These are phyloP conservation scores for Serripes groenlandicus DNA, from an alignment of 2,888 invertebrate genomes.

Conservation along the genomic window DNA sequence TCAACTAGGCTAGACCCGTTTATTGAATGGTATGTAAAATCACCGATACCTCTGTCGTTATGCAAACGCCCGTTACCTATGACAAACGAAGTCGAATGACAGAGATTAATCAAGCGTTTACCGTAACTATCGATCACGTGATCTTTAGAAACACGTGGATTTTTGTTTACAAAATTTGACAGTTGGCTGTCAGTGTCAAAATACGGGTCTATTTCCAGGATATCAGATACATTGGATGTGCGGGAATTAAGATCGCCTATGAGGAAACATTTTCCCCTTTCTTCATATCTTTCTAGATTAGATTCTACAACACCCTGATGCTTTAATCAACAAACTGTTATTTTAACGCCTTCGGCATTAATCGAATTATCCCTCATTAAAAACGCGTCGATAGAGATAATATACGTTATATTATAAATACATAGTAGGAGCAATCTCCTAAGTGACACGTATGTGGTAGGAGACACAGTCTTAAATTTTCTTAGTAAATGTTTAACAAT, in stretches of 20 bases:
- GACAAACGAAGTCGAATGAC: constrained; percentile 19
- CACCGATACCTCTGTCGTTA: neutral
- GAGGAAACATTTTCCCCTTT: neutral
- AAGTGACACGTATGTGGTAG: too few species aligned
- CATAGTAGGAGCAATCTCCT: too few species aligned
- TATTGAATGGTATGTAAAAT: neutral
- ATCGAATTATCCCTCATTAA: too few species aligned
- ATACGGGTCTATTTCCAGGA: constrained; percentile 20
- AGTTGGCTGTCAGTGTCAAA: too few species aligned
- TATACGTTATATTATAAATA: too few species aligned
- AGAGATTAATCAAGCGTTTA: constrained; percentile 23
- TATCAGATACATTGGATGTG: constrained; percentile 5
- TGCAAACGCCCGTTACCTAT: constrained; percentile 27
- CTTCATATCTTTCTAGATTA: constrained; percentile 1
- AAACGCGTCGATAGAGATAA: too few species aligned
- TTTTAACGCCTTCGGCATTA: too few species aligned
- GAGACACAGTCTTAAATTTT: too few species aligned
- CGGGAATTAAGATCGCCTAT: constrained; percentile 3
- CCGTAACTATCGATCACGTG: constrained; percentile 27
- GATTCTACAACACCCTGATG: too few species aligned
- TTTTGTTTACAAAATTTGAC: constrained; percentile 21
- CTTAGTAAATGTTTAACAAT: too few species aligned
- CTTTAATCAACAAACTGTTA: too few species aligned
- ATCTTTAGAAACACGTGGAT: constrained; percentile 15
- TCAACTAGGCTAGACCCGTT: constrained; percentile 24